phyloP scores from a whole-genome alignment of 2,113 vertebrate genomes.

The Hymenochirus boettgeri region DNA sequence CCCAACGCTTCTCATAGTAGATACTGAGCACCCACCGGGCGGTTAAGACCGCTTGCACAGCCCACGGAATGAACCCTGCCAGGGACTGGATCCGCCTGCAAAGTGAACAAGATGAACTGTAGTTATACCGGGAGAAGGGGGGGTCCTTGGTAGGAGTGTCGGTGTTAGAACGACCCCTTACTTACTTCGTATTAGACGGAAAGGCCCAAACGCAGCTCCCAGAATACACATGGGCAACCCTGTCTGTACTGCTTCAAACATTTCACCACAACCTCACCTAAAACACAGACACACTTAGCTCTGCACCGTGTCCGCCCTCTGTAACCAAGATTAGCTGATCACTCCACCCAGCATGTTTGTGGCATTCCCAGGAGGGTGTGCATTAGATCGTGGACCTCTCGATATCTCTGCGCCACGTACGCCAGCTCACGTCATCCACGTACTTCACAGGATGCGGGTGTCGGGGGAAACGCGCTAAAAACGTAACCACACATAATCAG shows the following conservation, averaged over 20 bases:
- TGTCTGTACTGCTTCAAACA: conserved; percentile 90
- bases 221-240: conserved; percentile 93
- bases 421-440: conserved; percentile 87
- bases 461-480: conserved; percentile 85
- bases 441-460: conserved; percentile 82
- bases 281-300: too few species aligned
- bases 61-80: conserved; percentile 80
- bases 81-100: conserved; percentile 70
- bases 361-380: conserved; percentile 94
- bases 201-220: conserved; percentile 79
- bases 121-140: too few species aligned
- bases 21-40: conserved; percentile 77
- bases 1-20: conserved; percentile 89
- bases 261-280: conserved; percentile 92
- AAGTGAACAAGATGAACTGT: background rate
- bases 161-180: too few species aligned
- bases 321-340: too few species aligned
- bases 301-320: fast-evolving
- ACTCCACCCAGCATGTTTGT: conserved; percentile 92
- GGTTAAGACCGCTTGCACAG: conserved; percentile 63
- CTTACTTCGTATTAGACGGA: conserved; percentile 77
- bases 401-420: conserved; percentile 88
- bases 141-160: too few species aligned
- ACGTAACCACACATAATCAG: too few species aligned
- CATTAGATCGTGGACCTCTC: conserved; percentile 88